These are phyloP conservation scores for Hirtodrosophila alboralis DNA, from an alignment of 2,888 invertebrate genomes.

Conservation along the genomic window DNA sequence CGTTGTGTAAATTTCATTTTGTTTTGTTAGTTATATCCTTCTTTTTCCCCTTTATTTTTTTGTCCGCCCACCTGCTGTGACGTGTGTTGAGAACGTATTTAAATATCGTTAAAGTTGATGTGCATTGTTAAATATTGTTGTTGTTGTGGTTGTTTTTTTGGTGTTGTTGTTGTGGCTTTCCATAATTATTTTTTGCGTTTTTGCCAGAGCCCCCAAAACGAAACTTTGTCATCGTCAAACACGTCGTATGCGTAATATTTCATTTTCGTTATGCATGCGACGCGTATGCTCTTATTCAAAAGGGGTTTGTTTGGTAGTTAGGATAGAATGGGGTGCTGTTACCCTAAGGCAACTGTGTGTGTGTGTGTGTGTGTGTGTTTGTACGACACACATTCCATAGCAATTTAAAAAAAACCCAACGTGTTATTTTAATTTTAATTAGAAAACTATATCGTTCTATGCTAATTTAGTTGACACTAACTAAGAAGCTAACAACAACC, in stretches of 20 bases:
- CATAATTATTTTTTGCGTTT: constrained; percentile 56
- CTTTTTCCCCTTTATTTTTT: too few relatives aligned
- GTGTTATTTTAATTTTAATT: constrained; percentile 62
- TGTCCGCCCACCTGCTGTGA: constrained; percentile 6
- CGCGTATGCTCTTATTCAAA: constrained; percentile 24
- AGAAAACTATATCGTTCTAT: constrained; percentile 56
- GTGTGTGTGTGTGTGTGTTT: constrained; percentile 24
- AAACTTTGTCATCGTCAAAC: constrained; percentile 45
- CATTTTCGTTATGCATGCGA: constrained; percentile 55
- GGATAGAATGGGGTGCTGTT: not conserved
- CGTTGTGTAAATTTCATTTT: not conserved
- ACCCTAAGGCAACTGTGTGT: constrained; percentile 10
- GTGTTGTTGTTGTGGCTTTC: constrained; percentile 17
- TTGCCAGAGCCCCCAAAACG: constrained; percentile 12
- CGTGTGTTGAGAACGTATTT: constrained; percentile 39
- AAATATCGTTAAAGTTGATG: constrained; percentile 59
- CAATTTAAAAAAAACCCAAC: constrained; percentile 57
- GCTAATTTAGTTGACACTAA: constrained; percentile 39
- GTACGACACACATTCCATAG: constrained; percentile 47
- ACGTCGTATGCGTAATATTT: constrained; percentile 63
- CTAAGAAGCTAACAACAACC: too few relatives aligned
- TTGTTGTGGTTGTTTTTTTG: constrained; percentile 12
- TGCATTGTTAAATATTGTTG: constrained; percentile 24
- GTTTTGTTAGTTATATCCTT: not conserved
- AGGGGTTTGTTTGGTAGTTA: too few relatives aligned